Percentiles rank a stretch among this genome's conserved stretches.
phyloP scores from a whole-genome alignment of 2,888 invertebrate species.

The Tachina fera region DNA sequence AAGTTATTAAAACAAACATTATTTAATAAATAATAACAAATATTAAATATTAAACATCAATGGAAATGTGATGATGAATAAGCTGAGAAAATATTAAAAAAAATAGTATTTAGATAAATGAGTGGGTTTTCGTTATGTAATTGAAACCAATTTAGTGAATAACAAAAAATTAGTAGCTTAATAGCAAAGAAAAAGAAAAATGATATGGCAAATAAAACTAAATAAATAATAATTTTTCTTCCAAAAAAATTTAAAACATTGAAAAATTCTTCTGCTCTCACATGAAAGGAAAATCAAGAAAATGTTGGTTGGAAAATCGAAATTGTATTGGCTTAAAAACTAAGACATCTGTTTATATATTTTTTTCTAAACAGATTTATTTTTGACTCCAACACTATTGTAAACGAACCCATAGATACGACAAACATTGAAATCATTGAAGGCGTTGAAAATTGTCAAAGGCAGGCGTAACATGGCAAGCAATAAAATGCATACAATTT shows the following conservation, averaged over 20 bases:
- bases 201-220: slow-evolving; percentile 36
- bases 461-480: slow-evolving; percentile 70
- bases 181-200: background rate
- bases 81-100: slow-evolving; percentile 27
- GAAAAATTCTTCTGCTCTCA: slow-evolving; percentile 11
- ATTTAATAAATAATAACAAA: slow-evolving; percentile 28
- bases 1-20: slow-evolving; percentile 19
- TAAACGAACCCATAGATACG: slow-evolving; percentile 25
- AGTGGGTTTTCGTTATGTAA: slow-evolving; percentile 60
- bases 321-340: slow-evolving; percentile 3
- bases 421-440: slow-evolving; percentile 42
- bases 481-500: slow-evolving; percentile 44
- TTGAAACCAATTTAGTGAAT: slow-evolving; percentile 51
- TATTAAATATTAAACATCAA: slow-evolving; percentile 11
- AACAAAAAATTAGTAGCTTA: slow-evolving; percentile 35
- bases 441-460: slow-evolving; percentile 71
- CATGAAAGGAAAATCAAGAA: slow-evolving; percentile 38
- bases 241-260: slow-evolving; percentile 33
- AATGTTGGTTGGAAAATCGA: slow-evolving; percentile 17
- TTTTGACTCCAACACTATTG: slow-evolving; percentile 21
- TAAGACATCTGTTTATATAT: slow-evolving; percentile 25
- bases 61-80: slow-evolving; percentile 51
- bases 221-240: too few relatives aligned
- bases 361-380: slow-evolving; percentile 27
- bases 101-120: slow-evolving; percentile 24